Percentiles rank a stretch among this genome's conserved stretches.
Conservation (phyloP, 2,888 invertebrate species). For the Zootermopsis nevadensis region DNA sequence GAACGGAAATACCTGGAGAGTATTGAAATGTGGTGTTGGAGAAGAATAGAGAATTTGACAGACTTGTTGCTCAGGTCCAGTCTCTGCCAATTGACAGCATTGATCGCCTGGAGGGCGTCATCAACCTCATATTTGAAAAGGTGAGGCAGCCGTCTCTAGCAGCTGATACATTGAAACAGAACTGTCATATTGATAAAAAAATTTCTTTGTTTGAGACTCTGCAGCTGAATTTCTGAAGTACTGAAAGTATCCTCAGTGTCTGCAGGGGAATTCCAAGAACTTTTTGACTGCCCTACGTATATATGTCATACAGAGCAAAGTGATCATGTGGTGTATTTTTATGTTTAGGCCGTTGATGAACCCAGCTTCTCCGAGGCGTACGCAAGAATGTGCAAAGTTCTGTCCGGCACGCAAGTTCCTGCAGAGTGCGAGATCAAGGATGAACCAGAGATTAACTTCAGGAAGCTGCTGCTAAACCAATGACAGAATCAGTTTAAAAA, state of each 20-base stretch:
- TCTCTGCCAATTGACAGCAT: constrained; percentile 82
- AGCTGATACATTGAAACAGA: too few species aligned
- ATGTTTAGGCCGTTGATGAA: constrained; percentile 83
- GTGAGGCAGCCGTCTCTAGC: constrained; percentile 62
- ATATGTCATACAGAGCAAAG: too few species aligned
- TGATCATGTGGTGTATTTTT: too few species aligned
- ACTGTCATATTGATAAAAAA: too few species aligned
- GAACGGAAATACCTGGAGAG: too few species aligned
- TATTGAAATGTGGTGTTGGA: too few species aligned
- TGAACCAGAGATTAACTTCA: constrained; percentile 68
- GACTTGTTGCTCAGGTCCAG: constrained; percentile 82
- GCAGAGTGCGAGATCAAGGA: constrained; percentile 57
- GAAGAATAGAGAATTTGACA: too few species aligned
- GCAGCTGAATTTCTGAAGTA: too few species aligned
- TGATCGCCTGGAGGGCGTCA: constrained; percentile 83
- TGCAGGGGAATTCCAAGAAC: too few species aligned
- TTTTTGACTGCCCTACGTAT: too few species aligned
- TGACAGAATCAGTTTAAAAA: constrained; percentile 93
- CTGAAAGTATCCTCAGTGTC: too few species aligned
- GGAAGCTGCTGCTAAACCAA: constrained; percentile 81
- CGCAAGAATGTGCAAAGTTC: constrained; percentile 84
- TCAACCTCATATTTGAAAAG: constrained; percentile 93
- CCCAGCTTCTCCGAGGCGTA: constrained; percentile 94
- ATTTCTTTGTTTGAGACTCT: too few species aligned
- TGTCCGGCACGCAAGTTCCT: constrained; percentile 73